Percentiles rank a stretch among this genome's conserved stretches.
Evolutionary conservation across 1,140 invertebrate genomes (phyloP).

Genomic region (Drosophila insularis): DNA sequence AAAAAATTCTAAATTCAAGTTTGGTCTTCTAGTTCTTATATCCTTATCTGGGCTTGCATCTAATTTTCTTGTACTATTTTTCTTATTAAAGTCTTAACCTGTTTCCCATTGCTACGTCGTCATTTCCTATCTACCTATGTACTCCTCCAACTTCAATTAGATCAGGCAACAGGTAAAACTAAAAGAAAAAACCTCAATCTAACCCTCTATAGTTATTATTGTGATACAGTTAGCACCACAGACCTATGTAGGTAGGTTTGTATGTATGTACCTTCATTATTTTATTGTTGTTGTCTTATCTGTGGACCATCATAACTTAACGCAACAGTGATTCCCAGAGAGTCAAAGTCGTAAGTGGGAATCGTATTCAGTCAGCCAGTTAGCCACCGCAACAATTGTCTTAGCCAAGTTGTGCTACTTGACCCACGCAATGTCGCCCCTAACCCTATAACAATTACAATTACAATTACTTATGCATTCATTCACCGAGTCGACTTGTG

Average conservation of each 20-base stretch:
- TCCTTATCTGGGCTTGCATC: neutral
- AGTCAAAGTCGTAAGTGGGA: neutral
- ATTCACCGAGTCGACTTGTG: conserved; percentile 48
- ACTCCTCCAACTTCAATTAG: conserved; percentile 45
- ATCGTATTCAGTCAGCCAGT: conserved; percentile 4
- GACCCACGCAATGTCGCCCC: conserved; percentile 66
- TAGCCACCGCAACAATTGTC: conserved; percentile 61
- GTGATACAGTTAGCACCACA: conserved; percentile 20
- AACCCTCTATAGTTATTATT: conserved; percentile 11
- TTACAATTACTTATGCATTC: conserved; percentile 65
- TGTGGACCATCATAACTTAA: conserved; percentile 66
- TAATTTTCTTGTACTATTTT: neutral
- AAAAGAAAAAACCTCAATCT: conserved; percentile 25
- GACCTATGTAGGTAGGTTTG: neutral
- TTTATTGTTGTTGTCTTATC: conserved; percentile 41
- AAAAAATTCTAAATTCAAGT: too few species aligned
- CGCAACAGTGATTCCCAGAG: conserved; percentile 56
- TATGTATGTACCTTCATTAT: neutral
- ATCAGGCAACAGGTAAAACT: conserved; percentile 32
- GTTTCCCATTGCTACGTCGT: conserved; percentile 31
- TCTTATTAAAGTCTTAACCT: conserved; percentile 30
- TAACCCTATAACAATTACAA: conserved; percentile 29
- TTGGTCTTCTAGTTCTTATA: too few species aligned
- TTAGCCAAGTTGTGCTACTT: conserved; percentile 41
- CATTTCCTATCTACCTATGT: neutral